A percentile compares a stretch with the other conserved stretches of the same genome.
phyloP scores from a whole-genome alignment of 2,113 vertebrate species.

The Microcebus tavaratra region DNA sequence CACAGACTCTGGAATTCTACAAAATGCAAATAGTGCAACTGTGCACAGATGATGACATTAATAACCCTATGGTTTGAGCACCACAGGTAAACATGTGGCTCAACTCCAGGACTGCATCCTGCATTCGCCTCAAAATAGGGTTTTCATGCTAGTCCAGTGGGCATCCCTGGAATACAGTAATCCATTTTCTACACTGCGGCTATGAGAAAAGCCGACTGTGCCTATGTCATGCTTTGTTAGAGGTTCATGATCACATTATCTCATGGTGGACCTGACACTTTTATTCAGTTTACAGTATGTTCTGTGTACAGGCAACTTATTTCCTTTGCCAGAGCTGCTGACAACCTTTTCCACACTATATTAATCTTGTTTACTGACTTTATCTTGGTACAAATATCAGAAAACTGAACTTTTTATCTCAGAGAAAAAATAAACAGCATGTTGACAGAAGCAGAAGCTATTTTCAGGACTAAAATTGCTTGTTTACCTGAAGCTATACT shows the following conservation, averaged over 20 bases:
- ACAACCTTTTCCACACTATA: conserved; percentile 98
- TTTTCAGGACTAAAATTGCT: conserved; percentile 91
- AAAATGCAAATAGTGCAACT: conserved; percentile 20
- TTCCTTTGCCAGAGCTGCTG: conserved; percentile 95
- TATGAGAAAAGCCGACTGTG: conserved; percentile 89
- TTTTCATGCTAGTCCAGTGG: conserved; percentile 87
- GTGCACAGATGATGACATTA: conserved; percentile 45
- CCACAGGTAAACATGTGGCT: conserved; percentile 72
- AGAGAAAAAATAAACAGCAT: conserved; percentile 90
- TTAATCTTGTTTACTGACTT: conserved; percentile 99
- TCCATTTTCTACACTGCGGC: conserved; percentile 96
- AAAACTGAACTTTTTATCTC: conserved; percentile 92
- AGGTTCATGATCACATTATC: conserved; percentile 99
- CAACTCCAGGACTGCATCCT: conserved; percentile 82
- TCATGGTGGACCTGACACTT: conserved; percentile 96
- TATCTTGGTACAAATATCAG: conserved; percentile 97
- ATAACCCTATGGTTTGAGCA: conserved; percentile 54
- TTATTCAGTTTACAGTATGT: conserved; percentile 98
- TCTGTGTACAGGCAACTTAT: conserved; percentile 93
- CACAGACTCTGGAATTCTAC: background rate
- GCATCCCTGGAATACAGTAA: conserved; percentile 91
- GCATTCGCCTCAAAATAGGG: conserved; percentile 85
- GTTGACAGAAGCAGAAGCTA: conserved; percentile 93
- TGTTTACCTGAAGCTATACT: conserved; percentile 89
- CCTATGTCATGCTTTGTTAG: conserved; percentile 98